Conservation (phyloP, 2,113 vertebrate species). For the Tylochromis polylepis region DNA sequence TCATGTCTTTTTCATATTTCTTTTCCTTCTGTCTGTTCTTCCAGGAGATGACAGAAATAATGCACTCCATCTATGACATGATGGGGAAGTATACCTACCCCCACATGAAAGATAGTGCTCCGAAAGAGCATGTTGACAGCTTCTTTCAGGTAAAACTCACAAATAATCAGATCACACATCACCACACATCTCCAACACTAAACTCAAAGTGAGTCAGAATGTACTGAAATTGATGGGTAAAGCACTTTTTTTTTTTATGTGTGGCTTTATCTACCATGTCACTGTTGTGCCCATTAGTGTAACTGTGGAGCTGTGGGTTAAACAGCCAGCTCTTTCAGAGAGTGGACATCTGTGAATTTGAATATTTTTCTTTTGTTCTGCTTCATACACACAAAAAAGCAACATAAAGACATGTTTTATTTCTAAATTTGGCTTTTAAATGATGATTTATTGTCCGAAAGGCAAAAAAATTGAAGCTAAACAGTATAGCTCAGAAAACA, state of each 20-base stretch:
- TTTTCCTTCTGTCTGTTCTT: not conserved
- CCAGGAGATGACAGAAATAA: slow-evolving; percentile 96
- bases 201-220: not conserved
- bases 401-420: not conserved
- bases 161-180: not conserved
- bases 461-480: not conserved
- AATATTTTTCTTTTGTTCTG: not conserved
- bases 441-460: rapidly evolving
- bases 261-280: not conserved
- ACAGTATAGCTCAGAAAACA: not conserved
- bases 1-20: not conserved
- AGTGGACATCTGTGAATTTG: not conserved
- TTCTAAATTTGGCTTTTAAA: not conserved
- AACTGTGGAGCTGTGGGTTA: not conserved
- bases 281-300: not conserved
- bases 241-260: not conserved
- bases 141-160: slow-evolving; percentile 86
- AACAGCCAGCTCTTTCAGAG: not conserved
- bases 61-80: slow-evolving; percentile 96
- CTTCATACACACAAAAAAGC: not conserved
- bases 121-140: slow-evolving; percentile 87
- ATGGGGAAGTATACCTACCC: slow-evolving; percentile 93
- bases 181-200: not conserved
- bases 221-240: not conserved
- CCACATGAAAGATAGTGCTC: slow-evolving; percentile 80